Percentiles rank a stretch among this genome's conserved stretches.
phyloP scores from a whole-genome alignment of 2,797 vertebrate genomes.

The Oophaga sylvatica region DNA sequence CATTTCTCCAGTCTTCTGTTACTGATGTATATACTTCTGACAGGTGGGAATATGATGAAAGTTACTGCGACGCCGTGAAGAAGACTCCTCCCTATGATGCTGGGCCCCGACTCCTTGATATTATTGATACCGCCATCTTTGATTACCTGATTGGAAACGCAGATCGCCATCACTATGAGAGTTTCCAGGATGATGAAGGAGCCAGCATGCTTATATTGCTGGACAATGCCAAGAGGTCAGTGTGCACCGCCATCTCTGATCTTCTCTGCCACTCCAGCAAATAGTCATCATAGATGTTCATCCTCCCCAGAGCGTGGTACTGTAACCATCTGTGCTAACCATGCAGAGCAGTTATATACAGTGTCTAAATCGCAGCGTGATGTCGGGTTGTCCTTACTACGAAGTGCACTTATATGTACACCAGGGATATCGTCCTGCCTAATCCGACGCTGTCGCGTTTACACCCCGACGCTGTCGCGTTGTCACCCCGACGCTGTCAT shows the following conservation, averaged over 20 bases:
- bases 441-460: too few species aligned
- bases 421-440: too few species aligned
- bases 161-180: slow-evolving; percentile 97
- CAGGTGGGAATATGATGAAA: slow-evolving; percentile 98
- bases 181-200: slow-evolving; percentile 96
- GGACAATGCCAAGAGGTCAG: slow-evolving; percentile 96
- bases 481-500: too few species aligned
- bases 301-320: too few species aligned
- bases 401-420: too few species aligned
- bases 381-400: too few species aligned
- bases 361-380: too few species aligned
- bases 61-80: slow-evolving; percentile 97
- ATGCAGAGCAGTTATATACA: too few species aligned
- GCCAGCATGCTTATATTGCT: slow-evolving; percentile 98
- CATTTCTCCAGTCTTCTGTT: background rate
- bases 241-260: background rate
- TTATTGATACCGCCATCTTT: slow-evolving; percentile 94
- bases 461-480: too few species aligned
- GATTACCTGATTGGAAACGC: slow-evolving; percentile 97
- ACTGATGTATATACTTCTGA: background rate
- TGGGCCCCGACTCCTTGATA: slow-evolving; percentile 90
- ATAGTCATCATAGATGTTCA: too few species aligned
- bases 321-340: too few species aligned
- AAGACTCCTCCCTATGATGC: slow-evolving; percentile 96
- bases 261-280: background rate